Base-by-base conservation (phyloP, 1,140 invertebrate genomes). In the Macrobrachium nipponense region DNA sequence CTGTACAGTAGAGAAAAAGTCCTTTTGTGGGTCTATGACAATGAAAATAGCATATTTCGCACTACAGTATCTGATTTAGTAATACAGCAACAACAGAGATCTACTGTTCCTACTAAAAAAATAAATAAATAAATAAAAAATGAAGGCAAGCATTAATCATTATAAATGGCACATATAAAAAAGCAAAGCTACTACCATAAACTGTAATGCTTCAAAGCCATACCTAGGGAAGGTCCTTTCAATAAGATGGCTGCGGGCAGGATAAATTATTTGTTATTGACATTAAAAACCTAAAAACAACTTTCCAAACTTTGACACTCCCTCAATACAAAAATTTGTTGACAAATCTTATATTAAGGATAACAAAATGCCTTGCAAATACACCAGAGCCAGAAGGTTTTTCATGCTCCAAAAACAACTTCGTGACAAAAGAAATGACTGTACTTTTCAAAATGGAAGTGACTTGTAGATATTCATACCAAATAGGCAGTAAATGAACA, bases 211-310 rank as follows among this genome's bases (percentile, higher is more conserved):
- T 36, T 51, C 62, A 58, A 89, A 91, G 90, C 90, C 93, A 92
- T 96, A 96, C 95, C 95, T 96, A 94, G 95, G 95, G 92, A 96
- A 96, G 89, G 95, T 96, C 95, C 95, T 93, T 93, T 96, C 95
- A 94, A 95, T 94, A 91, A 96, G 95, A 93, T 96, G 95, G 95
- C 95, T 96, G 93, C 91, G 92, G 76, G 88, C 58, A 78, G 80
- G 62, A 81, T 59, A 70, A 86, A 76, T 14, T 59, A 43, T 5
- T 15, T 14, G 15, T 70, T 27, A 70, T 70, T 66, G 23, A 66
- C 64, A 43, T 70, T 70, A 70, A 70, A 70, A 14, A 23, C 7
- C 15, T 10, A 14, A 70, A 7, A 70, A 68, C 14, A 68, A 70
- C 14, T 15, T 27, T 70, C 68, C 20, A 70, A 15, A 27, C n/a